These are phyloP conservation scores for Zaprionus lineosus DNA, from an alignment of 2,888 invertebrate genomes.

Conservation along the genomic window DNA sequence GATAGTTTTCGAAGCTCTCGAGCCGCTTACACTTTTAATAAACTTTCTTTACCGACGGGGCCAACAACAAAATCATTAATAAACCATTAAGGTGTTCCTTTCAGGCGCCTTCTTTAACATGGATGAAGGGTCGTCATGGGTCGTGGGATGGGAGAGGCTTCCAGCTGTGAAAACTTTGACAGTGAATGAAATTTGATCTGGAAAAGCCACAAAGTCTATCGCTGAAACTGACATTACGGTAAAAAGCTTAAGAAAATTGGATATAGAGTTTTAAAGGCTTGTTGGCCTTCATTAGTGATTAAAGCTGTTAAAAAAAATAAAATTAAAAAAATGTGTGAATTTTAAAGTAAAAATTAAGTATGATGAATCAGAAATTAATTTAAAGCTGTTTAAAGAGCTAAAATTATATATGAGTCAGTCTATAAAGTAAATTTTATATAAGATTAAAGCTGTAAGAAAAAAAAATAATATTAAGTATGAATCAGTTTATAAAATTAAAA, in stretches of 20 bases:
- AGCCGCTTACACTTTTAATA: conserved; percentile 57
- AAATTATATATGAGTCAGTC: too few species aligned
- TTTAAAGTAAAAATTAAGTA: too few species aligned
- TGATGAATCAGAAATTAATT: too few species aligned
- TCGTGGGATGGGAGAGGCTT: too few species aligned
- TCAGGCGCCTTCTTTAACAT: conserved; percentile 7
- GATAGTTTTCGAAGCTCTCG: conserved; percentile 50
- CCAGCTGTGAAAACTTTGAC: conserved; percentile 53
- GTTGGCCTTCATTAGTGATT: neutral
- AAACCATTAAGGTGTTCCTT: conserved; percentile 70
- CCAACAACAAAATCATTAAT: conserved; percentile 66
- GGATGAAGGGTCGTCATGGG: neutral
- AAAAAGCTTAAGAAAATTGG: conserved; percentile 39
- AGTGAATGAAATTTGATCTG: conserved; percentile 58
- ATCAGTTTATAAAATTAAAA: too few species aligned
- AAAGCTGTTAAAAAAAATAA: too few species aligned
- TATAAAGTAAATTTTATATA: too few species aligned
- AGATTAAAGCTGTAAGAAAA: too few species aligned
- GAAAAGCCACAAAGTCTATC: conserved; percentile 52
- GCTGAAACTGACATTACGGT: conserved; percentile 22
- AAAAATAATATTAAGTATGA: too few species aligned
- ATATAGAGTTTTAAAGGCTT: conserved; percentile 21
- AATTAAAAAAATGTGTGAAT: too few species aligned
- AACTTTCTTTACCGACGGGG: conserved; percentile 48
- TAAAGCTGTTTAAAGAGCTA: neutral